Evolutionary conservation across 2,113 vertebrate genomes (phyloP), one percentile per base, ranked within the genome.

Genomic region (Ancistrus triradiatus): DNA sequence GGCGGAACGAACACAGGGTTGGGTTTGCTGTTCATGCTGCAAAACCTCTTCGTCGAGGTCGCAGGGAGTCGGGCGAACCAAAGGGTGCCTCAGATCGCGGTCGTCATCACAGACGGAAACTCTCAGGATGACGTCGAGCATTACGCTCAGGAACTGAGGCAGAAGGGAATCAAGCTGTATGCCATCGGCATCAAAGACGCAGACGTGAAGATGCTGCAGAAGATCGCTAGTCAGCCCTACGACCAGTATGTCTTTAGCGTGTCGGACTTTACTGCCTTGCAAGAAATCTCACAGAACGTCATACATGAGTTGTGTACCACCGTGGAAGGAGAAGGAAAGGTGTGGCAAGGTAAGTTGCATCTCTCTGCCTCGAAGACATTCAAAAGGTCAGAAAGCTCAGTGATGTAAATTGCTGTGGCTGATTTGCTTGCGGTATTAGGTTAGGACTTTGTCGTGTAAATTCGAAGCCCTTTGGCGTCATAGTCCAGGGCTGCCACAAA

Each of bases 1-100:
- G 91, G 89, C 63, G 83, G 85, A 78, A 87, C 84, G 46, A 69
- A 81, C 66, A 92, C 90, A 0, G 92, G 90, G 81, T 65, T 86
- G 82, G 92, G 90, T 74, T 83, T 96, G 88, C 88, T 90, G 37
- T 90, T 86, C 73, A 61, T 95, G 75, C 89, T 89, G 13, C 85
- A 77, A 17, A 80, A 80, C 17, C 92, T 93, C 51, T 80, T 96
- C 72, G 83, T 76, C 61, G 63, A 82, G 78, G 85, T 84, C 58
- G 84, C 91, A 0, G 93, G 93, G 68, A 95, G 93, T 87, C 88
- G 92, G 47, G 89, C 85, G 2, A 66, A 76, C 7, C 84, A 85
- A 17, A 90, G 88, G 15, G 74, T 89, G 37, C 84, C 87, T 4
- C 92, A 94, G 85, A 81, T 92, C 74, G 80, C 92, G 52, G 56